Evolutionary conservation across 1,140 invertebrate species (phyloP), one percentile per base, ranked within the genome.

Genomic region (Monochamus saltuarius): DNA sequence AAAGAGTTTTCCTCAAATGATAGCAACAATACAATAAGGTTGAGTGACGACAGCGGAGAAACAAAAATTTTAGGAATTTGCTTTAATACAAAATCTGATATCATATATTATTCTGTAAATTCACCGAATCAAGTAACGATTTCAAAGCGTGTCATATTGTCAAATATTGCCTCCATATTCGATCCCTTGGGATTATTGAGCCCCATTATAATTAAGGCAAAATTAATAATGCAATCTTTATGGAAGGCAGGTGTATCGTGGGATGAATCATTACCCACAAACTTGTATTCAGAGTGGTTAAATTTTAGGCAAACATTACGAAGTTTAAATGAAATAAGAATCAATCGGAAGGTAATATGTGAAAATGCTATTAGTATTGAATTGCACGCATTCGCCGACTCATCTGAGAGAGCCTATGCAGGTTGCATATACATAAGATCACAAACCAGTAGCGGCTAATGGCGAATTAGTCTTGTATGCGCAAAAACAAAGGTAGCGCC

Each of bases 401-500:
- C 55, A 1, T 13, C 10, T 2, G 1, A 57, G 34, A 14, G 1
- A 2, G 55, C 47, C n/a, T 57, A 57, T 37, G 3, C 10, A 1
- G 10, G 3, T 57, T 57, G 55, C 17, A 14, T 52, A 4, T 57
- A 57, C 22, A 9, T 57, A 2, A 10, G 55, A 34, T 57, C 14
- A 4, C n/a, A 4, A 49, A 9, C 2, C n/a, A n/a, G 1, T 3
- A n/a, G 3, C 6, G 37, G 6, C 11, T 1, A 9, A n/a, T n/a
- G 10, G 19, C 11, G 10, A 2, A 10, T 22, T 11, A 4, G 11
- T 9, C 6, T 19, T 10, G 4, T 54, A 13, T 59, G 47, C 11
- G 13, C 57, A 58, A 59, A 59, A 43, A 40, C 42, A 8, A 10
- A 49, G 35, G 57, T 53, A 14, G 22, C 22, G 6, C 22, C 22